Evolutionary conservation across 2,113 vertebrate species (phyloP), one percentile per base, ranked within the genome.

Genomic region (Oceanites oceanicus): DNA sequence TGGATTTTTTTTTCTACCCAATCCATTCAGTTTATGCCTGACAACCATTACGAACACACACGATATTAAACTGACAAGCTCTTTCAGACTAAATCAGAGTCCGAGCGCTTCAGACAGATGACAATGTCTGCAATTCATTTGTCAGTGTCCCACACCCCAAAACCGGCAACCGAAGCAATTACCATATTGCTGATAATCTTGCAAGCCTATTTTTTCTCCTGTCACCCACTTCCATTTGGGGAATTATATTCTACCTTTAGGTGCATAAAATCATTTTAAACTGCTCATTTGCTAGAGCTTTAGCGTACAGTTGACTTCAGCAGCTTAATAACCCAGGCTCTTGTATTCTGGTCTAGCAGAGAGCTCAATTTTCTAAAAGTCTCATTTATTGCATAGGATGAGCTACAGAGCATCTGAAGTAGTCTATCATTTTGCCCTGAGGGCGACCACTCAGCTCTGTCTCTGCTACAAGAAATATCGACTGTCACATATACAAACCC

Each of bases 381-480:
- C 25, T 76, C 36, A 42, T 34, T 36, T 44, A 17, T 25, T 13
- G 47, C 38, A 74, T 20, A 56, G 76, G 36, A 47, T 26, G 40
- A 94, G 50, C 65, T 84, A 10, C 23, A 32, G n/a, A 52, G 32
- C 25, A 29, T 17, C 38, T 53, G 20, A 92, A 92, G 17, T 0
- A 44, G 44, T 40, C 40, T 30, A 17, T 59, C 26, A 14, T 68
- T 68, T 55, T 78, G 22, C 17, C 65, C 36, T 1, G 1, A 63
- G 40, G 66, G 26, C 26, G 45, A 50, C 15, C 20, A 38, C n/a
- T 42, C 18, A 45, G 27, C 38, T 70, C 62, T 74, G 36, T 44
- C 67, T 30, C 52, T 55, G 23, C 53, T 70, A 2, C 0, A 1
- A 78, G 32, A 52, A 70, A n/a, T 71, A 63, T 7, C 0, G 1